Evolutionary conservation across 37 sponge, comb jelly and placozoan genomes (phyloP), one percentile per base, ranked within the genome.

Genomic region (Halichondria panicea): DNA sequence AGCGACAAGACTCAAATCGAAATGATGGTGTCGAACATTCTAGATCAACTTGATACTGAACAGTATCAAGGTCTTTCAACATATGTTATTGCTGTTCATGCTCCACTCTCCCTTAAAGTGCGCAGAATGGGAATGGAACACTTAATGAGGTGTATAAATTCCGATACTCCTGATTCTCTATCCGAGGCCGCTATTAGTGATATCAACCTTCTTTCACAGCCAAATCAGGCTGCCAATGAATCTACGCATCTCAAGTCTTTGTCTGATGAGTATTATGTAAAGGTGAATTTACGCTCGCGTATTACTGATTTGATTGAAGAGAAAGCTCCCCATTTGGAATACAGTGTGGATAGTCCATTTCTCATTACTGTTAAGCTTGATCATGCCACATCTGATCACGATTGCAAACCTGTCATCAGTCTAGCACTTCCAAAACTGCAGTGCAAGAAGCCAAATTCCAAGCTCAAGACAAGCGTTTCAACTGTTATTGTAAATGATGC

Each of bases 11-110:
- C n/a, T n/a, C n/a, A n/a, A n/a, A n/a, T n/a, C n/a, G n/a, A n/a
- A n/a, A n/a, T n/a, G n/a, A n/a, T n/a, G n/a, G n/a, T n/a, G n/a
- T n/a, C n/a, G n/a, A n/a, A n/a, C n/a, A n/a, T n/a, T n/a, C n/a
- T n/a, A n/a, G n/a, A n/a, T n/a, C n/a, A n/a, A n/a, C n/a, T n/a
- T n/a, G n/a, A n/a, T n/a, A n/a, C n/a, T n/a, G n/a, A n/a, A n/a
- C n/a, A n/a, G n/a, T n/a, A n/a, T n/a, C n/a, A n/a, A 38, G 84
- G 72, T 42, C 64, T 89, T 38, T 28, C 65, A 12, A 71, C 64
- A 0, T 89, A 74, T 50, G 33, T 30, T 55, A 64, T 84, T 1
- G 58, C 75, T 39, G 59, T 89, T 7, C 43, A 21, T 33, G 32
- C 76, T 38, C 85, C 90, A 15, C 48, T 78, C 24, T 68, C 75